Conservation (phyloP, 2,113 vertebrate genomes). For the Cyprinodon brontotheroides region DNA sequence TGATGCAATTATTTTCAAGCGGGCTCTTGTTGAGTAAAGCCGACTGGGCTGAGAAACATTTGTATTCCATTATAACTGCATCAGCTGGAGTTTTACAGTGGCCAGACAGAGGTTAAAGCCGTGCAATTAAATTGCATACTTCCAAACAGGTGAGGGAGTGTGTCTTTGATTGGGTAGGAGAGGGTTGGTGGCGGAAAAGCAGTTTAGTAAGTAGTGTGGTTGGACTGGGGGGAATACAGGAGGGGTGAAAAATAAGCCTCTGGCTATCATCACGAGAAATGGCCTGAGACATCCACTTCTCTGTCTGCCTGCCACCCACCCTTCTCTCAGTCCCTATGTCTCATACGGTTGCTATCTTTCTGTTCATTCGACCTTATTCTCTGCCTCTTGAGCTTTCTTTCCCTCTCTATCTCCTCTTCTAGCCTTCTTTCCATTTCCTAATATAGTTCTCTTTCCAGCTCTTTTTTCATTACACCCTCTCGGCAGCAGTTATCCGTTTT, state of each 20-base stretch:
- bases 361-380: constrained; percentile 53
- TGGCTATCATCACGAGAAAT: constrained; percentile 75
- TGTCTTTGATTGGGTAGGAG: constrained; percentile 12
- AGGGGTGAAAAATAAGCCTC: constrained; percentile 61
- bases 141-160: constrained; percentile 26
- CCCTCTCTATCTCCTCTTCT: constrained; percentile 24
- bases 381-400: constrained; percentile 49
- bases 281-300: constrained; percentile 67
- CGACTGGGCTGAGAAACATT: constrained; percentile 59
- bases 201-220: constrained; percentile 21
- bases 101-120: constrained; percentile 59
- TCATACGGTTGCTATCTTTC: constrained; percentile 45
- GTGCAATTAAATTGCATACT: constrained; percentile 48
- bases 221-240: background rate
- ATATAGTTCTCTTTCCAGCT: constrained; percentile 43
- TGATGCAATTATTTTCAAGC: constrained; percentile 73
- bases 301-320: constrained; percentile 51
- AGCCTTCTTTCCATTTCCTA: constrained; percentile 27
- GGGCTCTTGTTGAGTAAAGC: constrained; percentile 71
- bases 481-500: constrained; percentile 40
- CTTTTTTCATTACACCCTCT: constrained; percentile 7
- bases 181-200: constrained; percentile 28
- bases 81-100: constrained; percentile 50
- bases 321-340: constrained; percentile 39
- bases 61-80: constrained; percentile 61